A percentile compares a stretch with the other conserved stretches of the same genome.
These are phyloP conservation scores for Brachionus angularis DNA, from an alignment of 1,140 invertebrate species.

Conservation along the genomic window DNA sequence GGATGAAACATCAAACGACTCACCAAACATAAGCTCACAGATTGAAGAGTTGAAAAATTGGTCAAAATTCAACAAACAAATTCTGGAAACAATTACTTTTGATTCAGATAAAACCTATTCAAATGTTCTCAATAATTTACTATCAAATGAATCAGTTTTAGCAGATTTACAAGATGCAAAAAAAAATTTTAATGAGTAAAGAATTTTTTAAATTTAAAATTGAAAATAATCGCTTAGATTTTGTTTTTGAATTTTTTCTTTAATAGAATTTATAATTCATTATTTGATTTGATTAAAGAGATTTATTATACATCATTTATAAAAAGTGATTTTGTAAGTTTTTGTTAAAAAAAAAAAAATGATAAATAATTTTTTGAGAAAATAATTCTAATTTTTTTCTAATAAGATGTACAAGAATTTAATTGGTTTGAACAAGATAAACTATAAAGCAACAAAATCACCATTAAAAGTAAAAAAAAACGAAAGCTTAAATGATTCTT, in stretches of 20 bases:
- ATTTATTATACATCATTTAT: constrained; percentile 20
- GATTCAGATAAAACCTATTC: background rate
- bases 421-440: constrained; percentile 16
- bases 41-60: constrained; percentile 19
- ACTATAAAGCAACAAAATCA: background rate
- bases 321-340: constrained; percentile 40
- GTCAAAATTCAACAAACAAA: constrained; percentile 1
- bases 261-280: background rate
- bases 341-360: background rate
- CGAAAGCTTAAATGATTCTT: background rate
- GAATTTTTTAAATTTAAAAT: background rate
- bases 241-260: too few species aligned
- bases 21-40: background rate
- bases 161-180: background rate
- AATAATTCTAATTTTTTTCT: background rate
- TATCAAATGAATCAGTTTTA: background rate
- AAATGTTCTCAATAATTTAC: background rate
- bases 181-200: background rate
- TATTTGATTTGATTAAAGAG: constrained; percentile 26
- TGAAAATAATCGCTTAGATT: too few species aligned
- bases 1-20: background rate
- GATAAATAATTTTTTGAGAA: background rate
- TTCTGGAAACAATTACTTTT: background rate
- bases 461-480: background rate
- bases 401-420: constrained; percentile 44